Base-by-base conservation (phyloP, 1,140 invertebrate genomes). In the Drosophila leontia region DNA sequence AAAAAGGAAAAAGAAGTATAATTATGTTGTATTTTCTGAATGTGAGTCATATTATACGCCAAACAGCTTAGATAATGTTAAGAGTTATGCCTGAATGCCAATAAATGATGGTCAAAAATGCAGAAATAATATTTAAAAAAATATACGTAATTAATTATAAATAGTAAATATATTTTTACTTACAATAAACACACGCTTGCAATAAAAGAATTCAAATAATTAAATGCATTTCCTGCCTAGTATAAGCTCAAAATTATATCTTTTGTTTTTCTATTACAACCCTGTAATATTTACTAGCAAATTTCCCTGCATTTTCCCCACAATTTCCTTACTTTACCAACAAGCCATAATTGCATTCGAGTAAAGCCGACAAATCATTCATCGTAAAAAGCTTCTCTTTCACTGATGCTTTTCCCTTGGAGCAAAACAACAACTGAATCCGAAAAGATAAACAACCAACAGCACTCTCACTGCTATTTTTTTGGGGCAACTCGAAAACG, bases 391-490 rank as follows among this genome's bases (percentile, higher is more conserved):
- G 65, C 82, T 68, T 53, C 67, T 72, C 51, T 45, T 44, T 55
- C 60, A 70, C 51, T 72, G 45, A 11, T 59, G 67, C 68, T 84
- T 83, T 58, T 50, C 47, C 64, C 48, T 26, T 39, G 35, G 32
- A 35, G 71, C 56, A 37, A 56, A 45, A 55, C 45, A 76, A 55
- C 34, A 72, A 60, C 65, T 37, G 26, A 65, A 59, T 26, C 7
- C 58, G 45, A 70, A 56, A 64, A 47, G 58, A 63, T 65, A 81
- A 76, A 70, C 60, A 71, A 64, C 69, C 17, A 77, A 63, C 64
- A 74, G 50, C 86, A 90, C 85, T 90, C 85, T 90, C 85, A 90
- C 85, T 90, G 75, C 75, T 23, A n/a, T 55, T 56, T 56, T 90
- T 65, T 81, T 78, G 68, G 71, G 62, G 65, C 67, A 70, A 34